Evolutionary conservation across 2,113 vertebrate genomes (phyloP).

Genomic region (Phalacrocorax carbo): DNA sequence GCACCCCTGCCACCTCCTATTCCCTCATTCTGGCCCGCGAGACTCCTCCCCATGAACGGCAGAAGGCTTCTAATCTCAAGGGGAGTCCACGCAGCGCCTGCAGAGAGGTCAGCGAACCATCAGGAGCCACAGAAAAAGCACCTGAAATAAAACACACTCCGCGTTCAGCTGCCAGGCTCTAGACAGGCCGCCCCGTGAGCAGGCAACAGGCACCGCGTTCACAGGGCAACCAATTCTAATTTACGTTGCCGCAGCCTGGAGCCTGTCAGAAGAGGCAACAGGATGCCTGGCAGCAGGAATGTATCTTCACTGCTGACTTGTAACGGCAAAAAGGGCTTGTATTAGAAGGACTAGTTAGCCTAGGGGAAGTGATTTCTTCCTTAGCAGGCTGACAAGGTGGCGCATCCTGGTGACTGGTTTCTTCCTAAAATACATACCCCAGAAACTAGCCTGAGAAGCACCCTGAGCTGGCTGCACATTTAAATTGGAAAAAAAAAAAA

Average conservation of each 20-base stretch:
- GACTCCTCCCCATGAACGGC: background rate
- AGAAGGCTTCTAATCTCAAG: background rate
- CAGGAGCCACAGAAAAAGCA: background rate
- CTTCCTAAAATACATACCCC: conserved; percentile 32
- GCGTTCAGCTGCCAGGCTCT: background rate
- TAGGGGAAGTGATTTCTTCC: background rate
- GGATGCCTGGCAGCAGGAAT: background rate
- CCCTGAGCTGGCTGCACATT: conserved; percentile 24
- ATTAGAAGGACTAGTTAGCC: background rate
- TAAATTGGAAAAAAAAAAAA: background rate
- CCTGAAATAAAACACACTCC: background rate
- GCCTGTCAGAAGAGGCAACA: background rate
- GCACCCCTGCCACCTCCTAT: background rate
- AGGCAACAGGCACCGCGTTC: background rate
- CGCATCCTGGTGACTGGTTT: conserved; percentile 16
- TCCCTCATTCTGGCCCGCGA: background rate
- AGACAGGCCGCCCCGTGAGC: background rate
- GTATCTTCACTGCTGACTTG: background rate
- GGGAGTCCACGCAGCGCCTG: background rate
- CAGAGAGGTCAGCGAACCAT: background rate
- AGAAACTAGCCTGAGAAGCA: conserved; percentile 32
- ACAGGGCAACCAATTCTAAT: background rate
- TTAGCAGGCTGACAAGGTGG: conserved; percentile 32
- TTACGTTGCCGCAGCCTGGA: background rate
- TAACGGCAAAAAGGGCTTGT: background rate